phyloP scores from a whole-genome alignment of 2,888 invertebrate species.

The Anoncus sp. region DNA sequence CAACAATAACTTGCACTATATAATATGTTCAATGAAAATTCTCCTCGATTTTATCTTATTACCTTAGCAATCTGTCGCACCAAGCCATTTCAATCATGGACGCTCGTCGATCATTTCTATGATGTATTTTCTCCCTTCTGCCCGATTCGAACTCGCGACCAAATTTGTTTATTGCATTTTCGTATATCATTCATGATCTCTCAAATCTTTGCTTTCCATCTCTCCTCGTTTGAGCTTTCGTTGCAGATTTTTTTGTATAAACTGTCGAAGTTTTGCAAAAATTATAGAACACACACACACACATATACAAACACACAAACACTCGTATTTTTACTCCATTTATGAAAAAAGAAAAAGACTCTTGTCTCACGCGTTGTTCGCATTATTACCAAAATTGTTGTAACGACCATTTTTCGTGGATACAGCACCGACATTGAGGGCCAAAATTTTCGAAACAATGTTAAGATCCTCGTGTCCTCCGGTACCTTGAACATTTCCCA shows the following conservation, averaged over 20 bases:
- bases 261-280: too few species aligned
- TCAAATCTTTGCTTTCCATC: too few species aligned
- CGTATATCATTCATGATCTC: not conserved
- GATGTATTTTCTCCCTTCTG: slow-evolving; percentile 9
- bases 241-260: too few species aligned
- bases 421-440: slow-evolving; percentile 90
- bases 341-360: not conserved
- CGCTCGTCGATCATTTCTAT: slow-evolving; percentile 63
- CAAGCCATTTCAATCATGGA: slow-evolving; percentile 68
- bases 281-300: slow-evolving; percentile 22
- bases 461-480: slow-evolving; percentile 90
- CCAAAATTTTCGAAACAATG: slow-evolving; percentile 92
- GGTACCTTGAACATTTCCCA: slow-evolving; percentile 72
- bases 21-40: slow-evolving; percentile 66
- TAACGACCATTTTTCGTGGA: slow-evolving; percentile 76
- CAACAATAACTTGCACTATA: slow-evolving; percentile 19
- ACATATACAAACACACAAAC: not conserved
- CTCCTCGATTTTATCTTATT: slow-evolving; percentile 73
- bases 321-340: slow-evolving; percentile 3
- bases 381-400: slow-evolving; percentile 63
- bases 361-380: slow-evolving; percentile 47
- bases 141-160: not conserved
- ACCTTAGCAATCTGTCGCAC: slow-evolving; percentile 55
- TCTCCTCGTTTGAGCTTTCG: too few species aligned
- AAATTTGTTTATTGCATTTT: slow-evolving; percentile 1